A percentile compares a stretch with the other conserved stretches of the same genome.
Evolutionary conservation across 2,888 invertebrate species (phyloP).

Genomic region (Agrotis segetum): DNA sequence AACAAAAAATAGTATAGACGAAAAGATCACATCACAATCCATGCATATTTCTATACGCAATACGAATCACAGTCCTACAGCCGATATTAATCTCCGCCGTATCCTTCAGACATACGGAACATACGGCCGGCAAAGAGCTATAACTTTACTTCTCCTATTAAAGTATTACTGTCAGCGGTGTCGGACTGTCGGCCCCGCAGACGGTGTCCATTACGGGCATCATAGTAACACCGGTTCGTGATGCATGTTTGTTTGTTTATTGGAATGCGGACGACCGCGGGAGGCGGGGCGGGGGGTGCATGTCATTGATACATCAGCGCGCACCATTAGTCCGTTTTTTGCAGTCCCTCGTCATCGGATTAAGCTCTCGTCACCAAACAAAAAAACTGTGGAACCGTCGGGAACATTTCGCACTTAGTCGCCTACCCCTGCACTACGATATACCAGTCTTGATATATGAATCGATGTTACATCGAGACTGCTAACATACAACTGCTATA

Average conservation of each 20-base stretch:
- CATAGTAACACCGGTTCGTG: constrained; percentile 23
- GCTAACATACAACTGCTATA: constrained; percentile 11
- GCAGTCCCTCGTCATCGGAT: constrained; percentile 68
- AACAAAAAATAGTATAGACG: too few species aligned
- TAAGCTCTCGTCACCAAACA: constrained; percentile 69
- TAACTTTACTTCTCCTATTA: neutral
- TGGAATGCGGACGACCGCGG: constrained; percentile 15
- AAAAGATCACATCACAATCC: too few species aligned
- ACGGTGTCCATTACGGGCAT: constrained; percentile 45
- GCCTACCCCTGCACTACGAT: constrained; percentile 53
- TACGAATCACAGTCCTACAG: too few species aligned
- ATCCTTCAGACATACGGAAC: neutral
- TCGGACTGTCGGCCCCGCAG: constrained; percentile 16
- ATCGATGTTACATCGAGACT: constrained; percentile 8
- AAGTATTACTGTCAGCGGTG: neutral
- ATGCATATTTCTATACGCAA: too few species aligned
- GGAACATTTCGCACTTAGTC: constrained; percentile 76
- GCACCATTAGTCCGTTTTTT: constrained; percentile 71
- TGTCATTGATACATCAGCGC: constrained; percentile 70
- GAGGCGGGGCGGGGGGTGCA: constrained; percentile 34
- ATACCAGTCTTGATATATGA: constrained; percentile 62
- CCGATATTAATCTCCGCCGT: neutral
- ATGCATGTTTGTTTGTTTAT: constrained; percentile 60
- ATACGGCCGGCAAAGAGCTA: neutral
- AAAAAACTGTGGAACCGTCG: constrained; percentile 67